Base-by-base conservation (phyloP, 2,888 invertebrate species). In the Bimastos eiseni region DNA sequence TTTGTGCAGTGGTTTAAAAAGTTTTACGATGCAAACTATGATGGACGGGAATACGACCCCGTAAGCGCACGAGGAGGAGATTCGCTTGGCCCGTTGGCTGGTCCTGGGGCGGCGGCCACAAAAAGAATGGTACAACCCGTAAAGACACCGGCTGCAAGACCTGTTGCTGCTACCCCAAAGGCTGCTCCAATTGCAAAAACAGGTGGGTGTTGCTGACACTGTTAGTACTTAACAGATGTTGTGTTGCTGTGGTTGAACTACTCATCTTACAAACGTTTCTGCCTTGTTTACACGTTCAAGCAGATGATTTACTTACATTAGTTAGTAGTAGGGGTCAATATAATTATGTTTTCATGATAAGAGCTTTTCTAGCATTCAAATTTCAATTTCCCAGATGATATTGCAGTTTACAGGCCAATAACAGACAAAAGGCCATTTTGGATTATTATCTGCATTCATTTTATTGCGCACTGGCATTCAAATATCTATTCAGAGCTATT, bases 1-100 rank as follows among this genome's bases (percentile, higher is more conserved):
- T 99, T 99, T 96, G 97, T 99, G 94, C 99, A 99, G 96, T 99
- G 99, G 99, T 99, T 99, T 96, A 99, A 99, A 97, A 99, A 99
- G 96, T 99, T 99, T 96, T 99, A 99, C 96, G 99, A 99, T 96
- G 99, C 99, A 93, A 99, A 99, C 96, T 99, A 99, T 96, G 98
- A 98, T 95, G 99, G 98, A 93, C 97, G 97, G 94, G 98, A 98
- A 93, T 99, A 99, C 96, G 98, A 99, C 95, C 98, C 98, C 90
- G 96, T 97, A 93, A 97, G 97, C 93, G 97, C 97, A 91, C 97
- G 99, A 91, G 97, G 97, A 93, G 97, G 98, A 93, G 96, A 97
- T 94, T 70, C 92, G 19, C 91, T 94, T 44, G 94, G 94, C 30
- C 91, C 92, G 38, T 91, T 84, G n/a, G 84, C 89, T 36, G 91